These are phyloP conservation scores for Lepidochrysops patricia DNA, from an alignment of 2,888 invertebrate species.

Conservation along the genomic window DNA sequence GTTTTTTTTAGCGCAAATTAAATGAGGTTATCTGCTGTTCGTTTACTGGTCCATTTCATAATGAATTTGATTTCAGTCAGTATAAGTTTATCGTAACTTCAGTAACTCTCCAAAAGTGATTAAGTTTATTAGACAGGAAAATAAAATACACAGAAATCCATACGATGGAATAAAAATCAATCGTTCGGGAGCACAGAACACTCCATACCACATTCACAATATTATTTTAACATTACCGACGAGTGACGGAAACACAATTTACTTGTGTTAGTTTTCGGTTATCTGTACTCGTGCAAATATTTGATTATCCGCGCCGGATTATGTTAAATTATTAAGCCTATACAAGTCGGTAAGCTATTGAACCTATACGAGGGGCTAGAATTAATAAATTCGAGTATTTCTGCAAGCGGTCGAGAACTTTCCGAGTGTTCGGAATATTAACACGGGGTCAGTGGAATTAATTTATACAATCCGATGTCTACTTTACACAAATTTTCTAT, in stretches of 20 bases:
- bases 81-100: too few relatives aligned
- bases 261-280: not conserved
- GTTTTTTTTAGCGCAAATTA: too few relatives aligned
- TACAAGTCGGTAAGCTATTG: slow-evolving; percentile 28
- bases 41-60: too few relatives aligned
- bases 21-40: too few relatives aligned
- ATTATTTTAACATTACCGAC: not conserved
- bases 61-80: too few relatives aligned
- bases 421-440: slow-evolving; percentile 69
- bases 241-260: not conserved
- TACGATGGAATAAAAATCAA: too few relatives aligned
- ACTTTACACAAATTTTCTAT: slow-evolving; percentile 56
- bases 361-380: slow-evolving; percentile 40
- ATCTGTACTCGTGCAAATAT: not conserved
- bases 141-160: too few relatives aligned
- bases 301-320: not conserved
- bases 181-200: too few relatives aligned
- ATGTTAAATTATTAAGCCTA: slow-evolving; percentile 7
- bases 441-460: slow-evolving; percentile 65
- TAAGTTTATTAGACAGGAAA: too few relatives aligned
- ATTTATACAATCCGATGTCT: slow-evolving; percentile 53
- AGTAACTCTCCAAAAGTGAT: too few relatives aligned
- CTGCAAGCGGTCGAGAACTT: slow-evolving; percentile 60
- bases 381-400: slow-evolving; percentile 64
- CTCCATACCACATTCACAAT: not conserved